Evolutionary conservation across 2,888 invertebrate species (phyloP).

Genomic region (Meiosimyza decipiens): DNA sequence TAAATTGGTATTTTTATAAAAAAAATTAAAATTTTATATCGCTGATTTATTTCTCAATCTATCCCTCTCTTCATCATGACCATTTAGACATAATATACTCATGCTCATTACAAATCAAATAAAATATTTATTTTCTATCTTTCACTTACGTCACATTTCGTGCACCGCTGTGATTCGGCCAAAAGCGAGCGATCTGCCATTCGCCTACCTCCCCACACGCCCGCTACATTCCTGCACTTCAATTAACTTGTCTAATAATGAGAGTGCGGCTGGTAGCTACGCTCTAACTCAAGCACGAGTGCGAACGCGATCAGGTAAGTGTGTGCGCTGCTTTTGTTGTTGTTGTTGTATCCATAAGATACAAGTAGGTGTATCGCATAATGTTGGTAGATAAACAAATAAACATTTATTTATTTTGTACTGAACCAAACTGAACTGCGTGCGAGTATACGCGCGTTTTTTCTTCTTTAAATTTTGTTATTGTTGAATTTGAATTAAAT

Average conservation of each 20-base stretch:
- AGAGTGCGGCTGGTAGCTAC: too few relatives aligned
- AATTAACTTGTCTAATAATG: not conserved
- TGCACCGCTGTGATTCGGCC: constrained; percentile 22
- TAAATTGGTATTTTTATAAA: too few relatives aligned
- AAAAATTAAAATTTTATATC: too few relatives aligned
- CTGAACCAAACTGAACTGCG: not conserved
- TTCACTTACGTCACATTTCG: not conserved
- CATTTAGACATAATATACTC: constrained; percentile 4
- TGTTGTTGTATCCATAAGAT: constrained; percentile 9
- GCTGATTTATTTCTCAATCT: not conserved
- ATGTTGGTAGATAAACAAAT: not conserved
- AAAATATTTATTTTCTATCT: constrained; percentile 11
- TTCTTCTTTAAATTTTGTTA: not conserved
- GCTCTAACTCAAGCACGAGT: not conserved
- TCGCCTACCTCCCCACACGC: not conserved
- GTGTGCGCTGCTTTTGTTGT: not conserved
- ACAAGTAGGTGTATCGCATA: not conserved
- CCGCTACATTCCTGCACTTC: not conserved
- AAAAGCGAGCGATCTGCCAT: constrained; percentile 4
- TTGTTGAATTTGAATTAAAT: constrained; percentile 33
- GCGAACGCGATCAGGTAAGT: constrained; percentile 22
- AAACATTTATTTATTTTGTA: constrained; percentile 20
- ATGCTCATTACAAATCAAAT: constrained; percentile 4
- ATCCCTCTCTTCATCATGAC: not conserved
- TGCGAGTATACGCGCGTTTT: constrained; percentile 10